These are phyloP conservation scores for Enhydra lutris DNA, from an alignment of 2,113 vertebrate genomes.

Conservation along the genomic window DNA sequence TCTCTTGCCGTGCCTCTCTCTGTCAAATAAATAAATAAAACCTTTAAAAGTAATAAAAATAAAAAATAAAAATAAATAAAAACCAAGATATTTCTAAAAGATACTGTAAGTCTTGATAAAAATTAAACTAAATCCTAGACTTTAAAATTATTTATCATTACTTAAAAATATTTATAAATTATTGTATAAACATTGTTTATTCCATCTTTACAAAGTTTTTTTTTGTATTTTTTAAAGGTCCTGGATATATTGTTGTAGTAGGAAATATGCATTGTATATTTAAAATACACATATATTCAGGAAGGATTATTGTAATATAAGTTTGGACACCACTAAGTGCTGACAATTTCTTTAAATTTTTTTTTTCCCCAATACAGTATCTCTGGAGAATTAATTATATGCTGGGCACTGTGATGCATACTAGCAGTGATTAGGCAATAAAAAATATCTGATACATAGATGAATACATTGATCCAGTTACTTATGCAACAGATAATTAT, in stretches of 20 bases:
- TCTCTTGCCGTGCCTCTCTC: too few species aligned
- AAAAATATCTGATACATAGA: neutral
- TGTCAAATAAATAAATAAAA: too few species aligned
- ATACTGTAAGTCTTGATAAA: neutral
- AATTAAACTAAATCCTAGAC: neutral
- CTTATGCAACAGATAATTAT: neutral
- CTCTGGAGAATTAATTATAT: neutral
- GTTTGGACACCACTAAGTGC: neutral
- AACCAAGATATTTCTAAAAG: neutral
- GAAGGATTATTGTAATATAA: neutral
- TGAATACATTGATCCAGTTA: neutral
- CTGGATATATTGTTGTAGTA: neutral
- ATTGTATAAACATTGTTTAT: neutral
- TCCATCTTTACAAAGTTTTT: neutral
- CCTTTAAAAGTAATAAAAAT: too few species aligned
- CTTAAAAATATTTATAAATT: neutral
- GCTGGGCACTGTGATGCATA: fast-evolving
- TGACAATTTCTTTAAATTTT: neutral
- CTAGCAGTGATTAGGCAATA: neutral
- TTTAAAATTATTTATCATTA: neutral
- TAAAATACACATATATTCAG: neutral
- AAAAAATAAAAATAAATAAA: too few species aligned
- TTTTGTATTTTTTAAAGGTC: neutral
- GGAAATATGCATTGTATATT: neutral
- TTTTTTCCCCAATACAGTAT: neutral